Evolutionary conservation across 1,140 invertebrate species (phyloP).

Genomic region (Chironomus tepperi): DNA sequence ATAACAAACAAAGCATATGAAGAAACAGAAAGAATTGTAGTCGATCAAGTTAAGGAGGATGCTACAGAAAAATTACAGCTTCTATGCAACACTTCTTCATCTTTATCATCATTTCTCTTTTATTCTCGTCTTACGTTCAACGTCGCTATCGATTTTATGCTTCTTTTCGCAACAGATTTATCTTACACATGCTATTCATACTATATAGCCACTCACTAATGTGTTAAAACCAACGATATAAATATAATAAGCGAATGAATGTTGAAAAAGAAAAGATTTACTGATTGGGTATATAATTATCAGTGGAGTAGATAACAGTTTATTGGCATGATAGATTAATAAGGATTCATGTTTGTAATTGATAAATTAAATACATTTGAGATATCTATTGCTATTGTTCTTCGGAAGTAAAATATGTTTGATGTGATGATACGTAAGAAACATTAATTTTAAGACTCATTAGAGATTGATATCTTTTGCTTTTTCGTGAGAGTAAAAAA

Average conservation of each 20-base stretch:
- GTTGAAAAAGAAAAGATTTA: background rate
- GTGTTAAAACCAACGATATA: background rate
- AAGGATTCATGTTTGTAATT: background rate
- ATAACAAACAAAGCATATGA: constrained; percentile 7
- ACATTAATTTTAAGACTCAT: no score
- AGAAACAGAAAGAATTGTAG: background rate
- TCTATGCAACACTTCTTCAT: background rate
- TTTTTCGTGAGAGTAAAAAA: no score
- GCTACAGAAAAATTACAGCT: background rate
- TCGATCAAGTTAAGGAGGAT: constrained; percentile 11
- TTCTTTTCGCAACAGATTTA: background rate
- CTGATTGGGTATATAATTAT: background rate
- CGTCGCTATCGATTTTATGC: background rate
- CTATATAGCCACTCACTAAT: background rate
- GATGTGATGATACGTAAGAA: no score
- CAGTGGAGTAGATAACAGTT: background rate
- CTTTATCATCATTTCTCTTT: background rate
- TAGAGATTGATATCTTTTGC: no score
- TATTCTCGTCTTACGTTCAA: background rate
- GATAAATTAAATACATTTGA: background rate
- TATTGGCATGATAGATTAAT: constrained; percentile 1
- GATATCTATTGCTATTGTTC: no score
- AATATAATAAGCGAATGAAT: background rate
- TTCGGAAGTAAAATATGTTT: no score
- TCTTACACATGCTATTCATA: constrained; percentile 5